Conservation (phyloP, 2,888 invertebrate genomes). For the Hofmannophila pseudospretella region DNA sequence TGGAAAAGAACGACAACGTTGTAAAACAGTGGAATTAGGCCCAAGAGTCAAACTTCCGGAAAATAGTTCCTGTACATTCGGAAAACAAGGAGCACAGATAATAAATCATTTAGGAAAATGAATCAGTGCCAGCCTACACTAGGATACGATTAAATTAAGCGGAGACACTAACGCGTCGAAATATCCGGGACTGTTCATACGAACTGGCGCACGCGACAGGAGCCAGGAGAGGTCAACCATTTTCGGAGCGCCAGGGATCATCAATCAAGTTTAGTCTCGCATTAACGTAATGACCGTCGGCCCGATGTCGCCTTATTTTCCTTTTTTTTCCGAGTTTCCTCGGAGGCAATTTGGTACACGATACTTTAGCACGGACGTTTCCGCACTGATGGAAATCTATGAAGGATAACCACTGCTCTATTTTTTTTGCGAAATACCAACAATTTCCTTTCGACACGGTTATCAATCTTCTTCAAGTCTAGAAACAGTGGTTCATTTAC, state of each 20-base stretch:
- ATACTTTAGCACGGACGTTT: constrained; percentile 60
- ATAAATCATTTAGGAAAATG: constrained; percentile 11
- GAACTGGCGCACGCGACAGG: neutral
- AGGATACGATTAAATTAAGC: constrained; percentile 10
- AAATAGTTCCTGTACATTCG: neutral
- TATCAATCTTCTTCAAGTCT: constrained; percentile 48
- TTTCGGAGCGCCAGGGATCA: constrained; percentile 42
- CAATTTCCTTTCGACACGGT: constrained; percentile 38
- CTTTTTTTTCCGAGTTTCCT: constrained; percentile 43
- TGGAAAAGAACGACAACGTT: too few species aligned
- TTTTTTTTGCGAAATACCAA: constrained; percentile 18
- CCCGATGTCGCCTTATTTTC: constrained; percentile 74
- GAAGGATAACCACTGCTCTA: constrained; percentile 12
- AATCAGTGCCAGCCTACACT: constrained; percentile 7
- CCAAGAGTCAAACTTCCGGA: too few species aligned
- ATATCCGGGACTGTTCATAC: constrained; percentile 1
- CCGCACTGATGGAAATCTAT: constrained; percentile 69
- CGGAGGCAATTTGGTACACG: constrained; percentile 65
- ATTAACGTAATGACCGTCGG: constrained; percentile 75
- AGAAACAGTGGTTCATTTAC: constrained; percentile 34
- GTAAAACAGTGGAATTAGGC: neutral
- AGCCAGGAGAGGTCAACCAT: constrained; percentile 31
- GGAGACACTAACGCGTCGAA: constrained; percentile 8
- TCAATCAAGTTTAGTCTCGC: constrained; percentile 77
- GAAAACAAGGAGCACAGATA: constrained; percentile 1